A percentile compares a stretch with the other conserved stretches of the same genome.
Evolutionary conservation across 2,888 invertebrate genomes (phyloP).

Genomic region (Drosophila monieri): DNA sequence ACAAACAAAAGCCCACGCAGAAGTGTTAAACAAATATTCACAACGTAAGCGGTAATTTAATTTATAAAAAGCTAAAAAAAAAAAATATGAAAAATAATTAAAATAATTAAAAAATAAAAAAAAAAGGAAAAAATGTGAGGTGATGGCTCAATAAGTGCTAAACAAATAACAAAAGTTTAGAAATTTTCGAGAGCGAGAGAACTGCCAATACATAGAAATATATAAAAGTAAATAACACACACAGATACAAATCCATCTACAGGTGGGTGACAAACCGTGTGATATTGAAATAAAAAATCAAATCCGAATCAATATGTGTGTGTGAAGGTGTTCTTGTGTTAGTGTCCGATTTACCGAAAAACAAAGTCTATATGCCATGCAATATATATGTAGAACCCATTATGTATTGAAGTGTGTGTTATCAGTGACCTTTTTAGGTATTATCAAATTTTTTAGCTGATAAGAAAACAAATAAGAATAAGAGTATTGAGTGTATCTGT

Average conservation of each 20-base stretch:
- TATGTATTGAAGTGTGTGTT: constrained; percentile 12
- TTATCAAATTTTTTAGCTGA: constrained; percentile 66
- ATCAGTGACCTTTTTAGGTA: constrained; percentile 42
- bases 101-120: not conserved
- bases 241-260: constrained; percentile 38
- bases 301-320: constrained; percentile 27
- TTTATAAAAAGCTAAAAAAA: not conserved
- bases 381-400: not conserved
- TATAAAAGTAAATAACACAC: constrained; percentile 5
- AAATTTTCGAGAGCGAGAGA: constrained; percentile 19
- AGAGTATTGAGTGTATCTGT: constrained; percentile 2
- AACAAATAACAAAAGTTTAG: constrained; percentile 19
- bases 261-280: constrained; percentile 59
- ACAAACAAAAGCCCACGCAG: constrained; percentile 17
- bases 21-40: constrained; percentile 18
- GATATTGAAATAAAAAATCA: constrained; percentile 48
- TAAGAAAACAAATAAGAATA: constrained; percentile 41
- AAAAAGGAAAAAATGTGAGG: constrained; percentile 12
- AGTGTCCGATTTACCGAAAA: constrained; percentile 17
- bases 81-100: constrained; percentile 5
- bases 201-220: constrained; percentile 6
- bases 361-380: not conserved
- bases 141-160: constrained; percentile 40
- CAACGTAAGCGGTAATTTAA: constrained; percentile 60
- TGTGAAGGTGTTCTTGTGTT: constrained; percentile 4